These are phyloP conservation scores for Lonchura striata DNA, from an alignment of 2,113 vertebrate genomes.

Conservation along the genomic window DNA sequence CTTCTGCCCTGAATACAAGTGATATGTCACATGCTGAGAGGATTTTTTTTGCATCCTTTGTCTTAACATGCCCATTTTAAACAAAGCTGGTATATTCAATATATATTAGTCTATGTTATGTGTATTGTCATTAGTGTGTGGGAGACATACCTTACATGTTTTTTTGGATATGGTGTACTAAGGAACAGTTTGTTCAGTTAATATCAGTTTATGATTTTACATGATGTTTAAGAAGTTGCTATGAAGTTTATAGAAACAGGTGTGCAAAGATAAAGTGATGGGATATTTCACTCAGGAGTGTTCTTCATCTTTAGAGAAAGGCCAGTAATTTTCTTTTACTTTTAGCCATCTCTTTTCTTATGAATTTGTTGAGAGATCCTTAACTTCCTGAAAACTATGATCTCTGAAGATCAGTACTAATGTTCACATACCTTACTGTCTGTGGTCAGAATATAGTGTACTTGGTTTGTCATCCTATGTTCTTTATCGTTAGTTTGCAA, in stretches of 20 bases:
- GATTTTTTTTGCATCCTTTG: not conserved
- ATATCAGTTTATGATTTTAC: not conserved
- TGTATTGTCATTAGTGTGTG: not conserved
- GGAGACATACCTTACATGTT: accelerated
- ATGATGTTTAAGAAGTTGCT: not conserved
- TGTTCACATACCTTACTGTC: not conserved
- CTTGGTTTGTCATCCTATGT: not conserved
- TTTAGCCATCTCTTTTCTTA: not conserved
- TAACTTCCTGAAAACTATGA: not conserved
- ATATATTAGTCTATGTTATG: not conserved
- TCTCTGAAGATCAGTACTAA: not conserved
- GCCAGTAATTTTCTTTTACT: not conserved
- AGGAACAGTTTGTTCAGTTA: not conserved
- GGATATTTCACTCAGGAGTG: not conserved
- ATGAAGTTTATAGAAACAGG: not conserved
- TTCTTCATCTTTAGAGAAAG: not conserved
- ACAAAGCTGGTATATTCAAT: not conserved
- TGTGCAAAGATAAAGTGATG: not conserved
- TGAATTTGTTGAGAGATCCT: not conserved
- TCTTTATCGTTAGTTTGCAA: not conserved
- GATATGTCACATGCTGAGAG: accelerated
- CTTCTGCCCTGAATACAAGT: not conserved
- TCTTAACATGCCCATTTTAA: not conserved
- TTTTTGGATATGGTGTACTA: not conserved
- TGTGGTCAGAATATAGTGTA: not conserved